phyloP scores from a whole-genome alignment of 2,797 vertebrate genomes.

The Eulemur albifrons region DNA sequence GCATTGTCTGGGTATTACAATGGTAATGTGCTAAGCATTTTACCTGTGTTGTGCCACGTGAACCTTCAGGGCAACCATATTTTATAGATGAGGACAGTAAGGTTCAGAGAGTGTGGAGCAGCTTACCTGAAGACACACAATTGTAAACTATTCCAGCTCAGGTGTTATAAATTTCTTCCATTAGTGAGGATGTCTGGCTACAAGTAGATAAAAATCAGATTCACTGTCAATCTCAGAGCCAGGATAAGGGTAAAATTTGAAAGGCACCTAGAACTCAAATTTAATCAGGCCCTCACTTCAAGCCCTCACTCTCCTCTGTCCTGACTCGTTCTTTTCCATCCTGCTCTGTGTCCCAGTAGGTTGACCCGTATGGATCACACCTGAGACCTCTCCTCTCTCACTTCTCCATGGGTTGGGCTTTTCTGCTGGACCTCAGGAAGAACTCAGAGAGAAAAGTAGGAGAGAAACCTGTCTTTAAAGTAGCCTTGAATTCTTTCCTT shows the following conservation, averaged over 20 bases:
- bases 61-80: not conserved
- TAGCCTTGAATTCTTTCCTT: not conserved
- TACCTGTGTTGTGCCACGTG: not conserved
- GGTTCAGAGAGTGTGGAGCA: not conserved
- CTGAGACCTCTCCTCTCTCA: not conserved
- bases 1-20: not conserved
- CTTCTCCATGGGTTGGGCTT: not conserved
- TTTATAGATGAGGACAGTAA: not conserved
- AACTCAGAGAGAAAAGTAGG: not conserved
- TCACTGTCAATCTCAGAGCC: not conserved
- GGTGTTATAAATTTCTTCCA: not conserved
- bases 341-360: not conserved
- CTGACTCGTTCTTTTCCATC: not conserved
- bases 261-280: not conserved
- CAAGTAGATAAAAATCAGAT: not conserved
- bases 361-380: not conserved
- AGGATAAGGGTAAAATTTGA: not conserved
- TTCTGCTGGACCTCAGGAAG: not conserved
- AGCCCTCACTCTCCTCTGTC: not conserved
- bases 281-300: not conserved
- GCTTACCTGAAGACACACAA: not conserved
- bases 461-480: not conserved
- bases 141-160: not conserved
- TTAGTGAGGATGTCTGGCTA: not conserved
- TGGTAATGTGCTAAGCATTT: not conserved